These are phyloP conservation scores for Ranitomeya variabilis DNA, from an alignment of 2,113 vertebrate species.

Conservation along the genomic window DNA sequence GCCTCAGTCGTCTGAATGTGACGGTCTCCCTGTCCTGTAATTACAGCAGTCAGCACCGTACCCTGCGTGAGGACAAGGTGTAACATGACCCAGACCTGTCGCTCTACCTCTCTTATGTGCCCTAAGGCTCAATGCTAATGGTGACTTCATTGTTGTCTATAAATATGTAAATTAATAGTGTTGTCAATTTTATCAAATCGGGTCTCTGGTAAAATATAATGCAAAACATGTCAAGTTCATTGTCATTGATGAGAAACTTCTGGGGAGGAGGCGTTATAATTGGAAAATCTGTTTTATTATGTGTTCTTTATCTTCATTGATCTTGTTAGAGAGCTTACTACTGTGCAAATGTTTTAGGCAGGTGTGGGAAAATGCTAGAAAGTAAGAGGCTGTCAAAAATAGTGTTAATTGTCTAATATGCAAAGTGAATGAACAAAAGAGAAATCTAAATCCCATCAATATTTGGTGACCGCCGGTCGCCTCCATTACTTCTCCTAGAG, in stretches of 20 bases:
- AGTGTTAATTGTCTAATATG: too few relatives aligned
- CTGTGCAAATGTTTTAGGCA: neutral
- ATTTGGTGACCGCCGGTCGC: too few relatives aligned
- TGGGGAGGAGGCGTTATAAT: neutral
- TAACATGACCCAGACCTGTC: neutral
- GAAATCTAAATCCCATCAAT: too few relatives aligned
- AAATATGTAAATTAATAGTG: neutral
- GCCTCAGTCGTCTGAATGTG: slow-evolving; percentile 4
- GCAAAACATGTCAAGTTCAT: neutral
- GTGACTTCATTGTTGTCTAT: slow-evolving; percentile 12
- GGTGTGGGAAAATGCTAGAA: too few relatives aligned
- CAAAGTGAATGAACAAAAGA: too few relatives aligned
- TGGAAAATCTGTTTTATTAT: neutral
- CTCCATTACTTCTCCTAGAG: too few relatives aligned
- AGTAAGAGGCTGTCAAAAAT: too few relatives aligned
- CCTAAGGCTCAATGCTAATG: neutral
- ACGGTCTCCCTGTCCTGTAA: neutral
- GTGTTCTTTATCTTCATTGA: neutral
- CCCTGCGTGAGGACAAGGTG: neutral
- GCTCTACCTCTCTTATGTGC: neutral
- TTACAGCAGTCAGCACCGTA: neutral
- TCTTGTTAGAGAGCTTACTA: neutral
- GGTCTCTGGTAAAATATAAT: too few relatives aligned
- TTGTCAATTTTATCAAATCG: neutral
- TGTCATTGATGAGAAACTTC: neutral